Base-by-base conservation (phyloP, 2,888 invertebrate species). In the Hypselothyrea guttata region DNA sequence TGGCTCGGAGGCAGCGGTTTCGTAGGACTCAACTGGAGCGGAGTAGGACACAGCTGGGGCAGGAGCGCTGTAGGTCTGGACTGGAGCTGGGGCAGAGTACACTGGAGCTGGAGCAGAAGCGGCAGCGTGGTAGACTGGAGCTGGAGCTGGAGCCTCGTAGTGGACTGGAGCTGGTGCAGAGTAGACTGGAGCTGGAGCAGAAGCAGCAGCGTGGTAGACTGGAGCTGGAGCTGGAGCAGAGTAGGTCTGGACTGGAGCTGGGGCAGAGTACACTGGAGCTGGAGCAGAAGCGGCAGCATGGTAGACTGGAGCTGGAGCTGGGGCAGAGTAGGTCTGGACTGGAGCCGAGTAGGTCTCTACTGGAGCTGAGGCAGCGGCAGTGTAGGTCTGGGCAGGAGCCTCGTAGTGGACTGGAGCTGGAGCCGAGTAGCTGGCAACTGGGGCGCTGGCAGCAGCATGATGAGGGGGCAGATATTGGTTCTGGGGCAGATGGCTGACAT, bases 401-500 rank as follows among this genome's bases (percentile, higher is more conserved):
- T 52, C 42, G 47, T 65, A 77, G 34, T 41, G 15, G 28, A 65
- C 74, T 42, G 34, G 48, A 28, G 9, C 42, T 1, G 71, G 65
- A 37, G 72, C 75, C 0, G 70, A 66, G 9, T 55, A 67, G 11
- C 63, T 54, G n/a, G 62, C 60, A 34, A 56, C 67, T n/a, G 77
- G 69, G 4, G 82, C 76, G 9, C 68, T 68, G 7, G 71, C 60
- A 12, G 71, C 60, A 12, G 56, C 67, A 9, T 48, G 72, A 49
- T 18, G 41, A 35, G 88, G 87, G 9, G 87, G 87, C 73, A 88
- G 68, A 45, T 88, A 88, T n/a, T 85, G 52, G 64, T 75, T 85
- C 41, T 74, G 65, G 22, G 89, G 86, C 70, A 87, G 75, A 62
- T 88, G 87, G 72, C 87, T 87, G 60, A 87, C 82, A 64, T 86